Evolutionary conservation across 2,113 vertebrate species (phyloP).

Genomic region (Pitta sordida): DNA sequence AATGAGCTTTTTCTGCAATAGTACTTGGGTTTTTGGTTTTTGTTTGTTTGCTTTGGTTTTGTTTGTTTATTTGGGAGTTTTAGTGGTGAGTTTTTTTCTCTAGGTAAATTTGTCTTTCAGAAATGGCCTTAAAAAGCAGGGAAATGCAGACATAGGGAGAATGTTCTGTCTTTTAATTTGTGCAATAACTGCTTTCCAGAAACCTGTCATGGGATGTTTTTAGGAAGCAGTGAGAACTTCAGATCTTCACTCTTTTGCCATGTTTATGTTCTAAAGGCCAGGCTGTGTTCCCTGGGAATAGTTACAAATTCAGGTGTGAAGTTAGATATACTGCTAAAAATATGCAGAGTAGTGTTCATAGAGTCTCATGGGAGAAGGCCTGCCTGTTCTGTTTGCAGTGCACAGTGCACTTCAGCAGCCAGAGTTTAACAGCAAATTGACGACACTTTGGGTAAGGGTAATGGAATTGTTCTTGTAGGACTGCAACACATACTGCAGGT

Average conservation of each 20-base stretch:
- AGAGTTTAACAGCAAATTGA: background rate
- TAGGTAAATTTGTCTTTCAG: background rate
- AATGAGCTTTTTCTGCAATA: background rate
- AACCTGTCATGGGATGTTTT: background rate
- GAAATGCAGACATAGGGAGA: background rate
- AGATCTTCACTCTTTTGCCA: background rate
- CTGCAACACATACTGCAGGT: background rate
- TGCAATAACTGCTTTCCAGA: background rate
- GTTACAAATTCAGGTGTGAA: background rate
- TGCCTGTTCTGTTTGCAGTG: background rate
- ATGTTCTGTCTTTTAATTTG: background rate
- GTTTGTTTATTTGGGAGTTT: background rate
- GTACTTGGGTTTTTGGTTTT: background rate
- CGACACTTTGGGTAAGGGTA: background rate
- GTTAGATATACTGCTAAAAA: background rate
- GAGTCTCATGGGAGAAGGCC: background rate
- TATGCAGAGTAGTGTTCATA: accelerated
- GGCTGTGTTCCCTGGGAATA: background rate
- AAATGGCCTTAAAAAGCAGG: background rate
- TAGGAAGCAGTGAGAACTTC: background rate
- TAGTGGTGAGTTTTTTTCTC: background rate
- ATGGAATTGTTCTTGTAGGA: background rate
- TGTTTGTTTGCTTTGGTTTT: background rate
- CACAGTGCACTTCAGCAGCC: background rate
- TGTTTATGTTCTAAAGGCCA: background rate